A percentile compares a stretch with the other conserved stretches of the same genome.
These are phyloP conservation scores for Hesperia comma DNA, from an alignment of 2,888 invertebrate species.

Conservation along the genomic window DNA sequence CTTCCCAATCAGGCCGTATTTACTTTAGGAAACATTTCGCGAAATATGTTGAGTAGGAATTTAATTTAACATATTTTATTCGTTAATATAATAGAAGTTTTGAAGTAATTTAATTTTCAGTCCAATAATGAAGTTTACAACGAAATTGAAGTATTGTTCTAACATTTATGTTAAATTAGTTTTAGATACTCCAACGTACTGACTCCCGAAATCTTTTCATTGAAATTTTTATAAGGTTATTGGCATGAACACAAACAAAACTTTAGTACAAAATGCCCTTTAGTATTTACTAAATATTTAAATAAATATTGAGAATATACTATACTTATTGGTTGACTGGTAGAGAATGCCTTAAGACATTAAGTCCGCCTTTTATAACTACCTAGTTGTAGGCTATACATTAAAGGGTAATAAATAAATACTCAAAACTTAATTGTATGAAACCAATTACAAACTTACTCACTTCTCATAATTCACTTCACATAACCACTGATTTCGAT, in stretches of 20 bases:
- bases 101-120: slow-evolving; percentile 20
- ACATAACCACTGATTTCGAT: too few relatives aligned
- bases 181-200: background rate
- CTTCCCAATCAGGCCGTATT: slow-evolving; percentile 41
- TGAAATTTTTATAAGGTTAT: background rate
- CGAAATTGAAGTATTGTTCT: slow-evolving; percentile 4
- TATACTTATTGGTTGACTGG: too few relatives aligned
- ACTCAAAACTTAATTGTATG: too few relatives aligned
- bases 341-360: too few relatives aligned
- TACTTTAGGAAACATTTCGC: slow-evolving; percentile 54
- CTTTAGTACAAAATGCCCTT: too few relatives aligned
- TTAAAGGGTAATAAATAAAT: too few relatives aligned
- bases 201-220: background rate
- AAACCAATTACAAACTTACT: too few relatives aligned
- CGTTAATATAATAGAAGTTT: slow-evolving; percentile 15
- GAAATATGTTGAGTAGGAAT: slow-evolving; percentile 60
- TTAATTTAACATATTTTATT: slow-evolving; percentile 56
- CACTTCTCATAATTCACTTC: too few relatives aligned
- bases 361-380: too few relatives aligned
- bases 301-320: too few relatives aligned
- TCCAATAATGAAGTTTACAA: slow-evolving; percentile 6
- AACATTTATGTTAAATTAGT: slow-evolving; percentile 3
- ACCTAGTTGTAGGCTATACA: too few relatives aligned
- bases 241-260: background rate
- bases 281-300: too few relatives aligned